A percentile compares a stretch with the other conserved stretches of the same genome.
Evolutionary conservation across 2,888 invertebrate genomes (phyloP).

Genomic region (Ormyrus thymus): DNA sequence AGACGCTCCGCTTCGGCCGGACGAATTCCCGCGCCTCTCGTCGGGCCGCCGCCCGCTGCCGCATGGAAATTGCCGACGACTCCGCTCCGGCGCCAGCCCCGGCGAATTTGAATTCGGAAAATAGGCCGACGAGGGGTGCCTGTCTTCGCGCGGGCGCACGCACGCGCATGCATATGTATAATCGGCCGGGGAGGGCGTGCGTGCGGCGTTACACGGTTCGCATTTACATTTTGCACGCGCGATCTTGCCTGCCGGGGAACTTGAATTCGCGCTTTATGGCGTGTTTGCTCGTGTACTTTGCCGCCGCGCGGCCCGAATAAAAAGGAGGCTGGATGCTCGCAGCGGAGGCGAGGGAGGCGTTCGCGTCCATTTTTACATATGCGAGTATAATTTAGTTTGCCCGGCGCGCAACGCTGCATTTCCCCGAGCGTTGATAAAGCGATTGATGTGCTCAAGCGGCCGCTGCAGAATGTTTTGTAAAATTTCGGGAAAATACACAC

Average conservation of each 20-base stretch:
- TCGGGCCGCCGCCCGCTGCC: neutral
- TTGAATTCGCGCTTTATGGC: slow-evolving; percentile 21
- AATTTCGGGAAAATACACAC: too few species aligned
- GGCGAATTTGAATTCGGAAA: slow-evolving; percentile 60
- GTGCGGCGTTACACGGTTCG: neutral
- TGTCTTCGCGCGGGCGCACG: neutral
- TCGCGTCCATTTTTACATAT: too few species aligned
- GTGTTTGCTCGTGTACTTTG: neutral
- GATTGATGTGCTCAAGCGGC: neutral
- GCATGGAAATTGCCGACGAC: slow-evolving; percentile 50
- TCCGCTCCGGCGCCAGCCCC: slow-evolving; percentile 10
- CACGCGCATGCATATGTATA: slow-evolving; percentile 19
- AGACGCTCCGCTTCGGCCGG: slow-evolving; percentile 29
- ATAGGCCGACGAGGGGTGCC: slow-evolving; percentile 53
- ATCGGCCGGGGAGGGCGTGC: neutral
- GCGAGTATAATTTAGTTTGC: too few species aligned
- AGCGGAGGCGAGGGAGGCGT: too few species aligned
- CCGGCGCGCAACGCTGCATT: too few species aligned
- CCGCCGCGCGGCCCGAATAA: neutral
- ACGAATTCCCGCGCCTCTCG: slow-evolving; percentile 15
- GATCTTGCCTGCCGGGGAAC: slow-evolving; percentile 18
- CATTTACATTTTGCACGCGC: slow-evolving; percentile 47
- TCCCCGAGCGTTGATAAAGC: slow-evolving; percentile 1
- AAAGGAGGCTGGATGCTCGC: neutral
- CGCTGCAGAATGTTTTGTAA: too few species aligned